Evolutionary conservation across 2,888 invertebrate species (phyloP).

Genomic region (Sturmia bella): DNA sequence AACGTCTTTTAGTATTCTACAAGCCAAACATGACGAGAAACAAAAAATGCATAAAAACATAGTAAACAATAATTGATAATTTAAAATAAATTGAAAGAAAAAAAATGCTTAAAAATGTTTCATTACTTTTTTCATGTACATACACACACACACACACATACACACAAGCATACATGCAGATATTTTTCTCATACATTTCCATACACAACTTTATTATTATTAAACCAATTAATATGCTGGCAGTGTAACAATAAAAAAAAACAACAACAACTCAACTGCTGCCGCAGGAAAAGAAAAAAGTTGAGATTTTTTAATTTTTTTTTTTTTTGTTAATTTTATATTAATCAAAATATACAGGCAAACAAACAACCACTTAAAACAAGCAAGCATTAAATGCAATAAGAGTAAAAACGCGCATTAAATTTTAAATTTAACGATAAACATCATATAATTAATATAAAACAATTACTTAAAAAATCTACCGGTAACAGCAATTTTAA

Average conservation of each 20-base stretch:
- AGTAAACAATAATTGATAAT: conserved; percentile 55
- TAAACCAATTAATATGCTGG: conserved; percentile 68
- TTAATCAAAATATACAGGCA: conserved; percentile 31
- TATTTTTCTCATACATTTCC: conserved; percentile 18
- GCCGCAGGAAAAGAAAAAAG: conserved; percentile 54
- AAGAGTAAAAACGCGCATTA: conserved; percentile 48
- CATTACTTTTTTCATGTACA: conserved; percentile 17
- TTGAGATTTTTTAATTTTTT: background rate
- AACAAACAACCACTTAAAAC: conserved; percentile 46
- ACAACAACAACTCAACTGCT: conserved; percentile 28
- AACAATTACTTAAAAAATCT: conserved; percentile 36
- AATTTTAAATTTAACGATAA: conserved; percentile 62
- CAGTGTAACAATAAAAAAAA: conserved; percentile 54
- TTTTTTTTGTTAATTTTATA: conserved; percentile 17
- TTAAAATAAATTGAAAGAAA: conserved; percentile 39
- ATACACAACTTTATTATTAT: conserved; percentile 49
- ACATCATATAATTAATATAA: conserved; percentile 64
- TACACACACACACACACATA: background rate
- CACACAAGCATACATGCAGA: too few species aligned
- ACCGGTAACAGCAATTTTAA: conserved; percentile 36
- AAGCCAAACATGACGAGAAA: conserved; percentile 7
- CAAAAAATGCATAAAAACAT: conserved; percentile 36
- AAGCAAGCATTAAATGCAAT: conserved; percentile 39
- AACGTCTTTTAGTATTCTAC: conserved; percentile 10
- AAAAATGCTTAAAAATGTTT: conserved; percentile 52